Base-by-base conservation (phyloP, 2,113 vertebrate species). In the Paracanthobrama guichenoti region DNA sequence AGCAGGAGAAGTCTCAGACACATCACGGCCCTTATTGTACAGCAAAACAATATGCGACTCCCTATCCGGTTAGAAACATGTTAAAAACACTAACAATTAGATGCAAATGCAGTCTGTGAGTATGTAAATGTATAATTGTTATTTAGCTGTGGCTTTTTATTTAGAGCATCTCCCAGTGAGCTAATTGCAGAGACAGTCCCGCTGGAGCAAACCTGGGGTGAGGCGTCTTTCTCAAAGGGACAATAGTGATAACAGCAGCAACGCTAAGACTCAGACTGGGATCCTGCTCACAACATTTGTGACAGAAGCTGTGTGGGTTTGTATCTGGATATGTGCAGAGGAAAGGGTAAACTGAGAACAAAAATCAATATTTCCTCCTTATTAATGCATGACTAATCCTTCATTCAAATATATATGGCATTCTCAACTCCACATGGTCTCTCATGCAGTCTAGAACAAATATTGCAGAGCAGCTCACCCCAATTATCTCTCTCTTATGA, bases 321-420 rank as follows among this genome's bases (percentile, higher is more conserved):
- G 22, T 42, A 42, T 66, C 44, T 66, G 78, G 42, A 35, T 66
- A 64, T 31, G 78, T 42, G 6, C 59, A 22, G 44, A 48, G 24
- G 26, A 20, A 42, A 60, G 60, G 59, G 39, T 80, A 35, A 28
- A 31, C 2, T 7, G 44, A 80, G 46, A 64, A 66, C 10, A 75
- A 48, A 64, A 80, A 80, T 80, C 78, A 80, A 80, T 80, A 80
- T 80, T 80, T 50, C 24, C 78, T 50, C 62, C 78, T 80, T 50
- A 80, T 80, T 80, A 80, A 80, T 80, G 78, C 78, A 80, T 66
- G 77, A 66, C 60, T 80, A 66, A 80, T 80, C 60, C 60, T 67
- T 67, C 8, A 31, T 67, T 80, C 59, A 80, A 80, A 80, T 80
- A 80, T 67, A 50, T 67, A n/a, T 80, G 78, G 18, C 78, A 80